Evolutionary conservation across 2,113 vertebrate species (phyloP).

Genomic region (Myotis lucifugus): DNA sequence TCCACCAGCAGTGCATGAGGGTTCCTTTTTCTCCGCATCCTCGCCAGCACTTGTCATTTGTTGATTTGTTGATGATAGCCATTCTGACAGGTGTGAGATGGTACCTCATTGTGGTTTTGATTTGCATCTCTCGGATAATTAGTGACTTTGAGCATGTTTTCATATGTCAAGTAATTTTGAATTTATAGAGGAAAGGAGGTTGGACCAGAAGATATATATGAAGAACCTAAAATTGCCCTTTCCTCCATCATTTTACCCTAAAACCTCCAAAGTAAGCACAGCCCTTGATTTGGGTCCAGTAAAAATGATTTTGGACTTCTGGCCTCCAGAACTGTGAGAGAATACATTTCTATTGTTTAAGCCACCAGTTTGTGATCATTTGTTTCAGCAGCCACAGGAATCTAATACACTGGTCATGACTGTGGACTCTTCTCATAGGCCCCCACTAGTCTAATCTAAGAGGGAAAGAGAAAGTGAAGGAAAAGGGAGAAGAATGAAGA

Average conservation of each 20-base stretch:
- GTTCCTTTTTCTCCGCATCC: too few species aligned
- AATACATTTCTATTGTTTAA: background rate
- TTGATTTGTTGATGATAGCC: too few species aligned
- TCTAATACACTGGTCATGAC: background rate
- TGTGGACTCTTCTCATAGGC: background rate
- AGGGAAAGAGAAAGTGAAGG: background rate
- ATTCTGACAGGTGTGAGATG: too few species aligned
- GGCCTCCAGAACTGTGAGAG: background rate
- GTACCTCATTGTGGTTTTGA: too few species aligned
- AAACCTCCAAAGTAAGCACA: background rate
- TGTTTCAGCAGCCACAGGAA: background rate
- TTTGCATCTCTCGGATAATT: too few species aligned
- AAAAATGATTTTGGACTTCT: slow-evolving; percentile 10
- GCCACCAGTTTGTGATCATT: background rate
- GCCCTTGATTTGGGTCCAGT: background rate
- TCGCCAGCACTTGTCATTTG: too few species aligned
- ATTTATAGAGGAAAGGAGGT: background rate
- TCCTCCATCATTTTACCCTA: background rate
- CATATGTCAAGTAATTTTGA: too few species aligned
- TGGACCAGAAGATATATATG: background rate
- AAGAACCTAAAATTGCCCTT: background rate
- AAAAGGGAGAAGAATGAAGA: background rate
- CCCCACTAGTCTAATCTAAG: background rate
- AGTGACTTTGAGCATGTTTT: too few species aligned
- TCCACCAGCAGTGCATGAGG: too few species aligned